Percentiles rank a stretch among this genome's conserved stretches.
phyloP scores from a whole-genome alignment of 1,140 invertebrate species.

The Palaemon carinicauda region DNA sequence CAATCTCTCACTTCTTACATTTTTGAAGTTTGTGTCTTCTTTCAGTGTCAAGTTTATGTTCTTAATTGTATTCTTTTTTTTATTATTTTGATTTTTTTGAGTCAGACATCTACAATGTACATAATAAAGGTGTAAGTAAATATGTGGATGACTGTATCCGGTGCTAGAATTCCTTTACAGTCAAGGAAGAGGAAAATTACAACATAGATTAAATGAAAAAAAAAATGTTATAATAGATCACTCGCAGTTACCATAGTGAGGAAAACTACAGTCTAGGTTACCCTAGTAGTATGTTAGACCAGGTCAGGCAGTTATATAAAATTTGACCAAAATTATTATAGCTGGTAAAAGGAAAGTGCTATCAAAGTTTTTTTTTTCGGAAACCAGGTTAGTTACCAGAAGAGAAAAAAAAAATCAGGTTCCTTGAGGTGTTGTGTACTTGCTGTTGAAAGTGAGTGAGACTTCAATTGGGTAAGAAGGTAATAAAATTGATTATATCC shows the following conservation, averaged over 20 bases:
- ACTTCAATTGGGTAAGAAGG: constrained; percentile 17
- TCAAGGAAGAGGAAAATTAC: constrained; percentile 41
- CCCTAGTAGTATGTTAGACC: constrained; percentile 32
- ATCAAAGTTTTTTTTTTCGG: neutral
- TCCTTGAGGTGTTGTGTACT: constrained; percentile 3
- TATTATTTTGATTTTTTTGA: constrained; percentile 33
- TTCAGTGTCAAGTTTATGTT: constrained; percentile 40
- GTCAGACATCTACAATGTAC: constrained; percentile 51
- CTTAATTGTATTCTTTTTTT: constrained; percentile 40
- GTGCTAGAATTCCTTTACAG: constrained; percentile 52
- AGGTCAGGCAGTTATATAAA: constrained; percentile 26
- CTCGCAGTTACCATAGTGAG: constrained; percentile 37
- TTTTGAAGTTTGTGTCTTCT: constrained; percentile 51
- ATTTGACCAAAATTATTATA: neutral
- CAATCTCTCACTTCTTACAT: constrained; percentile 49
- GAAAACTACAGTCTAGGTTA: constrained; percentile 38
- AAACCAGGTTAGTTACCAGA: neutral
- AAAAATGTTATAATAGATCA: constrained; percentile 28
- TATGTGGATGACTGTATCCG: constrained; percentile 49
- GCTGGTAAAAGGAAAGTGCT: neutral
- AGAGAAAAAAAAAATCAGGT: neutral
- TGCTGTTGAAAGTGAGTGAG: constrained; percentile 20
- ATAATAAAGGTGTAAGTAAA: constrained; percentile 47
- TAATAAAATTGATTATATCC: constrained; percentile 29
- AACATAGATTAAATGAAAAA: constrained; percentile 12